Percentiles rank a stretch among this genome's conserved stretches.
Conservation (phyloP, 2,797 vertebrate genomes). For the Microctenopoma stevenorrisi region DNA sequence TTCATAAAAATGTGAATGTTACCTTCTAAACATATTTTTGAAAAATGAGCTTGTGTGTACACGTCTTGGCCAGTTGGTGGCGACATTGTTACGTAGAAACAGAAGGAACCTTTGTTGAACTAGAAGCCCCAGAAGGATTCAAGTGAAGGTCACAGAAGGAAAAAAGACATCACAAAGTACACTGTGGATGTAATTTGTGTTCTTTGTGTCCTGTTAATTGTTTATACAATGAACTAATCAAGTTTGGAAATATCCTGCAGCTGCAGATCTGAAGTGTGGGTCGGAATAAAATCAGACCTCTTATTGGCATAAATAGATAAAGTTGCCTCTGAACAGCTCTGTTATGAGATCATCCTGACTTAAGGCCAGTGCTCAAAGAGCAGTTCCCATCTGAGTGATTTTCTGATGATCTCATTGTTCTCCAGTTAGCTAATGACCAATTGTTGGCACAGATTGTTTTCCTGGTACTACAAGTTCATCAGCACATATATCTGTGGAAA, state of each 20-base stretch:
- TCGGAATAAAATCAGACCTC: slow-evolving; percentile 36
- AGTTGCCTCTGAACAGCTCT: slow-evolving; percentile 51
- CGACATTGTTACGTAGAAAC: slow-evolving; percentile 17
- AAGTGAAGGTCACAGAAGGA: not conserved
- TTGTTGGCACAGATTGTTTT: slow-evolving; percentile 61
- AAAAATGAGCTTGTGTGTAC: not conserved
- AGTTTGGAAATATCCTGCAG: not conserved
- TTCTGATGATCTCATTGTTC: slow-evolving; percentile 76
- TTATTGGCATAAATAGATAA: slow-evolving; percentile 61
- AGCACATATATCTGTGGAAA: slow-evolving; percentile 36
- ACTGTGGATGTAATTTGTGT: slow-evolving; percentile 1
- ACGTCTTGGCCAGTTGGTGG: slow-evolving; percentile 44
- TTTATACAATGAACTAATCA: not conserved
- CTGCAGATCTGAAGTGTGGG: not conserved
- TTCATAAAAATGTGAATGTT: not conserved
- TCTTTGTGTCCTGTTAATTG: not conserved
- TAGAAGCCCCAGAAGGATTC: slow-evolving; percentile 5
- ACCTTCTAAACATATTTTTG: not conserved
- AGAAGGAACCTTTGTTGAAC: not conserved
- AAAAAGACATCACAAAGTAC: not conserved
- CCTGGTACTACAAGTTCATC: slow-evolving; percentile 48
- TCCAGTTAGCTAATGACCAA: slow-evolving; percentile 70
- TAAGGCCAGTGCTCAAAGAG: slow-evolving; percentile 63
- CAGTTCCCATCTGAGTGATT: slow-evolving; percentile 67
- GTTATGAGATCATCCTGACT: slow-evolving; percentile 75